A percentile compares a stretch with the other conserved stretches of the same genome.
Conservation (phyloP, 2,888 invertebrate species). For the Calliphora vomitoria region DNA sequence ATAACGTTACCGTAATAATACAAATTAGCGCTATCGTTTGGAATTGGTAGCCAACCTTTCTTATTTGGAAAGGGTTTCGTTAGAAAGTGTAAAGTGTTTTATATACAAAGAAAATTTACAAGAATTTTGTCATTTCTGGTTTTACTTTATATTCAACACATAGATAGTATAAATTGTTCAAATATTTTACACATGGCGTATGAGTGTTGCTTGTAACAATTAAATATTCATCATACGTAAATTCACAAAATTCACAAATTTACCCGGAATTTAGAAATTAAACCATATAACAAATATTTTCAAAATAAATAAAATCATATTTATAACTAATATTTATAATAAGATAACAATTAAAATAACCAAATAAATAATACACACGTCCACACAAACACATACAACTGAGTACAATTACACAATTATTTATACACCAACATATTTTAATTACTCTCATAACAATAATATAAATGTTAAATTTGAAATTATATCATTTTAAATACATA, state of each 20-base stretch:
- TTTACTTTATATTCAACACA: no score
- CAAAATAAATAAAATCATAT: no score
- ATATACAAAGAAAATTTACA: no score
- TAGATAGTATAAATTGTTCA: background rate
- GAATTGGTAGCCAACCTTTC: no score
- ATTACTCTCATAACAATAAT: background rate
- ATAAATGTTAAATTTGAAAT: background rate
- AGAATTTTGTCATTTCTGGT: no score
- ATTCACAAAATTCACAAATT: background rate
- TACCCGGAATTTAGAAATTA: background rate
- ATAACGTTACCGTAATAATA: no score
- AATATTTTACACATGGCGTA: background rate
- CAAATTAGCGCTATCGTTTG: no score
- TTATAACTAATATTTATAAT: background rate
- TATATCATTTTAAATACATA: background rate
- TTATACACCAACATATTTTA: background rate
- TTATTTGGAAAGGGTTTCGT: no score
- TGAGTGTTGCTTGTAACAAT: background rate
- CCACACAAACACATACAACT: background rate
- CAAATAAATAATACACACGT: no score
- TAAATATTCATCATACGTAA: conserved; percentile 25
- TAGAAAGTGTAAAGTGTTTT: no score
- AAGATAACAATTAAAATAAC: background rate
- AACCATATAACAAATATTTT: background rate
- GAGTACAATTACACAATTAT: background rate